Evolutionary conservation across 2,113 vertebrate species (phyloP).

Genomic region (Charadrius vociferus): DNA sequence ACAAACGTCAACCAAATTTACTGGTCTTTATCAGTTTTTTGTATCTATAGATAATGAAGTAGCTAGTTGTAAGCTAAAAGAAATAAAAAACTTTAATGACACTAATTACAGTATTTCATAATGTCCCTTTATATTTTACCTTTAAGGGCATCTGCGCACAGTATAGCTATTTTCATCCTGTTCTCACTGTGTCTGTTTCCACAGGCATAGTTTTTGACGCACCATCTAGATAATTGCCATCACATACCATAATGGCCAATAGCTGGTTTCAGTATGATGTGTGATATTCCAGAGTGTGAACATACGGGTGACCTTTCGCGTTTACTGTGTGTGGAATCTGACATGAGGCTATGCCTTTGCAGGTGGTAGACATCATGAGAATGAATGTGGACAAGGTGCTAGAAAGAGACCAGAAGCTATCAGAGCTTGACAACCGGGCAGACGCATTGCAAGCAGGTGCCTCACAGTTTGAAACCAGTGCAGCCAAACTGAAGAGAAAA

Average conservation of each 20-base stretch:
- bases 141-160: neutral
- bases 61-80: neutral
- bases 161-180: neutral
- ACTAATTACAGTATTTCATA: neutral
- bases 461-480: constrained; percentile 78
- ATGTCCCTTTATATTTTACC: neutral
- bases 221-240: neutral
- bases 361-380: constrained; percentile 76
- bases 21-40: neutral
- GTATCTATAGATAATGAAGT: neutral
- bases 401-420: constrained; percentile 74
- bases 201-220: neutral
- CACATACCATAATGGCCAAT: neutral
- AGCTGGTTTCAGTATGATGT: neutral
- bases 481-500: constrained; percentile 91
- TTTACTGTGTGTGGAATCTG: neutral
- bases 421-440: constrained; percentile 74
- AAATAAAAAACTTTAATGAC: neutral
- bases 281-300: neutral
- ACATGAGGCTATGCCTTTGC: neutral
- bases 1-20: neutral
- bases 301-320: accelerated
- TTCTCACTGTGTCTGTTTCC: neutral
- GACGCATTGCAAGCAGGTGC: constrained; percentile 74
- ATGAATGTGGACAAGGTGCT: constrained; percentile 76